These are phyloP conservation scores for Trichechus manatus DNA, from an alignment of 2,113 vertebrate genomes.

Conservation along the genomic window DNA sequence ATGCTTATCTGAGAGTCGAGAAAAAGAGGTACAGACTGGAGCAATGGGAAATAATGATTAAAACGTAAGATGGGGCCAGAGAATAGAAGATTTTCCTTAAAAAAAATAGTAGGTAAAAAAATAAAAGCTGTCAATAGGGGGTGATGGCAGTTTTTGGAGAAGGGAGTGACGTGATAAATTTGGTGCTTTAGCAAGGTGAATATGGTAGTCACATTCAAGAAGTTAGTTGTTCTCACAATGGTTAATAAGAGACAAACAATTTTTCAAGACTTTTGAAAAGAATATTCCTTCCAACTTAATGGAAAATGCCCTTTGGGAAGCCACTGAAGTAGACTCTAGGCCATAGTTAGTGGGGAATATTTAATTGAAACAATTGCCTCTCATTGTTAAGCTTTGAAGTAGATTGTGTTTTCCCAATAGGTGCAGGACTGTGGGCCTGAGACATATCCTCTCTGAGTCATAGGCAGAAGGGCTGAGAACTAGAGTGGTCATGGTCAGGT, in stretches of 20 bases:
- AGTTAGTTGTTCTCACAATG: conserved; percentile 17
- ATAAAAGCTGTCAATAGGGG: background rate
- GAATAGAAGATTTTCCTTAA: background rate
- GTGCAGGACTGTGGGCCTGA: background rate
- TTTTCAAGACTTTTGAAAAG: conserved; percentile 44
- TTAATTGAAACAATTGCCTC: conserved; percentile 71
- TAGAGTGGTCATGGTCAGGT: background rate
- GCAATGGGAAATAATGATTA: background rate
- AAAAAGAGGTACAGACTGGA: background rate
- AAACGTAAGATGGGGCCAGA: background rate
- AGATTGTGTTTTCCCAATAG: background rate
- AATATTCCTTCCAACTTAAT: conserved; percentile 61
- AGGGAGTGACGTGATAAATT: background rate
- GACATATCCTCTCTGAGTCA: background rate
- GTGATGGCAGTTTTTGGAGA: background rate
- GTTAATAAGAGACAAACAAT: background rate
- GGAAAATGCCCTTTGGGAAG: conserved; percentile 73
- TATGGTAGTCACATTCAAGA: background rate
- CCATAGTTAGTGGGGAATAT: conserved; percentile 53
- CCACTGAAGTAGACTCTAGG: conserved; percentile 13
- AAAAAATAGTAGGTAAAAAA: background rate
- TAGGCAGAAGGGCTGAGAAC: background rate
- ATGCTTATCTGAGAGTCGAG: background rate
- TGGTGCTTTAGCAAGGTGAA: conserved; percentile 26
- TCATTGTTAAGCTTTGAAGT: background rate